A percentile compares a stretch with the other conserved stretches of the same genome.
Conservation (phyloP, 1,140 invertebrate genomes). For the Reticulitermes speratus region DNA sequence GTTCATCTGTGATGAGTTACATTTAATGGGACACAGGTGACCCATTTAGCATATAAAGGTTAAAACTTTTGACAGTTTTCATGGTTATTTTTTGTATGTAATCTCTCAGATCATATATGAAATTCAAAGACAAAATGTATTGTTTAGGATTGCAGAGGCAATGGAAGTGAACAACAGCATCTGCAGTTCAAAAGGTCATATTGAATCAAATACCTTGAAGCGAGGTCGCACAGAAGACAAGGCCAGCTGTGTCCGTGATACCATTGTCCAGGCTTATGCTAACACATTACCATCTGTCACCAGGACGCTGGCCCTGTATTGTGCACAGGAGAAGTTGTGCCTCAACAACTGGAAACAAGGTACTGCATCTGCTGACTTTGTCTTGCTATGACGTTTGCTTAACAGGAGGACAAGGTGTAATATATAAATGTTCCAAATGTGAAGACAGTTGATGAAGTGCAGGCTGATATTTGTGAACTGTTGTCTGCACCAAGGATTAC, state of each 20-base stretch:
- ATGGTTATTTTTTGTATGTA: too few relatives aligned
- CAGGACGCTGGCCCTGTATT: constrained; percentile 33
- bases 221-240: background rate
- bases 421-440: too few relatives aligned
- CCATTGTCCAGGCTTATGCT: constrained; percentile 33
- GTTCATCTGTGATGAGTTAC: too few relatives aligned
- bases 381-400: background rate
- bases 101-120: too few relatives aligned
- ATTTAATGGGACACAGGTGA: too few relatives aligned
- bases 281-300: constrained; percentile 34
- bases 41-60: too few relatives aligned
- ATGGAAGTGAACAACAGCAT: background rate
- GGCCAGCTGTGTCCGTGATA: constrained; percentile 24
- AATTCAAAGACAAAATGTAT: too few relatives aligned
- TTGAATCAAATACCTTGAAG: background rate
- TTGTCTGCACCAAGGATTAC: too few relatives aligned
- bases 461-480: too few relatives aligned
- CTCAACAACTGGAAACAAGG: constrained; percentile 25
- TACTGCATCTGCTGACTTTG: constrained; percentile 19
- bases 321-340: constrained; percentile 30
- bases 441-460: too few relatives aligned
- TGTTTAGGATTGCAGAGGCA: constrained; percentile 12
- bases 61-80: too few relatives aligned
- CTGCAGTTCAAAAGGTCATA: background rate
- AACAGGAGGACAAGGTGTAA: too few relatives aligned